Evolutionary conservation across 1,140 invertebrate species (phyloP).

Genomic region (Globodera ellingtonae): DNA sequence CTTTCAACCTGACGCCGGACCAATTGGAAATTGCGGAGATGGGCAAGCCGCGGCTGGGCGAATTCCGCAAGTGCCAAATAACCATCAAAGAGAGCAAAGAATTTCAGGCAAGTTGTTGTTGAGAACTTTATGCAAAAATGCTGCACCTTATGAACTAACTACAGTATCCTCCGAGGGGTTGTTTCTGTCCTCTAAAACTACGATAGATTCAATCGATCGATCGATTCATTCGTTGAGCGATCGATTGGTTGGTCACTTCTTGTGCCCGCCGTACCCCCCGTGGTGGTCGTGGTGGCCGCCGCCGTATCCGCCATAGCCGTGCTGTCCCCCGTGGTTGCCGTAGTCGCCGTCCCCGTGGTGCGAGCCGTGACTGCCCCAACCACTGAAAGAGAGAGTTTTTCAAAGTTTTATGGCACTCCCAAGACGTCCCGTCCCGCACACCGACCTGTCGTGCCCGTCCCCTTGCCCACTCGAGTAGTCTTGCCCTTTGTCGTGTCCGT

Average conservation of each 20-base stretch:
- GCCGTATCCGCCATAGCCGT: slow-evolving; percentile 27
- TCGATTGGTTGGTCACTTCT: background rate
- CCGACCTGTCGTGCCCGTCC: slow-evolving; percentile 21
- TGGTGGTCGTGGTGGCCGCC: slow-evolving; percentile 22
- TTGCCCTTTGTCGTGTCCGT: slow-evolving; percentile 32
- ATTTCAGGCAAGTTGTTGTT: slow-evolving; percentile 78
- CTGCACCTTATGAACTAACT: no score
- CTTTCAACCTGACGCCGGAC: slow-evolving; percentile 70
- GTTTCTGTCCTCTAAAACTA: no score
- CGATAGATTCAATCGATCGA: background rate
- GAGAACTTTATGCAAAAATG: no score
- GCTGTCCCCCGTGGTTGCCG: slow-evolving; percentile 29
- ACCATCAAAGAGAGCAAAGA: slow-evolving; percentile 94
- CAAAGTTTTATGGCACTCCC: background rate
- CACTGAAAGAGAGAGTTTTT: background rate
- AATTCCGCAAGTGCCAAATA: slow-evolving; percentile 79
- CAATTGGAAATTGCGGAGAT: slow-evolving; percentile 80
- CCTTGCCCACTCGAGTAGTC: slow-evolving; percentile 17
- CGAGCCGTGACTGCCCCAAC: slow-evolving; percentile 14
- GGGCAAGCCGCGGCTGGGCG: slow-evolving; percentile 85
- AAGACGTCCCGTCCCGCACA: background rate
- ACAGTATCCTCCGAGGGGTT: no score
- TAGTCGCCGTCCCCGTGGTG: slow-evolving; percentile 32
- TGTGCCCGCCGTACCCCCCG: slow-evolving; percentile 11
- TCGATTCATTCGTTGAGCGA: background rate